Percentiles rank a stretch among this genome's conserved stretches.
Conservation (phyloP, 2,113 vertebrate genomes). For the Sitta europaea region DNA sequence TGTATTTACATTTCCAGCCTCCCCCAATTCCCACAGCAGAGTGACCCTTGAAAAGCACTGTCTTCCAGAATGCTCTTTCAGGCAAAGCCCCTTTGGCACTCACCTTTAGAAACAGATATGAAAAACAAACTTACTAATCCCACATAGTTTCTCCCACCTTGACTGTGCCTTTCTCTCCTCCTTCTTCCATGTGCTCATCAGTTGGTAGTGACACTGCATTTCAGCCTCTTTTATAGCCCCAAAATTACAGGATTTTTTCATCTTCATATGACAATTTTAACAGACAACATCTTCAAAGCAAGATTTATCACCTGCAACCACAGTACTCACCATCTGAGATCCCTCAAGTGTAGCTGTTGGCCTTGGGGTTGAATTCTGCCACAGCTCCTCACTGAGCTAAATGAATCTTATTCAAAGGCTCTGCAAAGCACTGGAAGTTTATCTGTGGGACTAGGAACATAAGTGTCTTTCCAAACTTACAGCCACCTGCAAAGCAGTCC, state of each 20-base stretch:
- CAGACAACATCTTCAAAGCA: background rate
- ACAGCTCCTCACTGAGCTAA: background rate
- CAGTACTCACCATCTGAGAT: background rate
- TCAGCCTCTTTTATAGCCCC: background rate
- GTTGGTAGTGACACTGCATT: background rate
- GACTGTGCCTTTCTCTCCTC: background rate
- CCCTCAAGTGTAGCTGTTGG: background rate
- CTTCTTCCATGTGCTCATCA: background rate
- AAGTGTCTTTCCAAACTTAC: background rate
- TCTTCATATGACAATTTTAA: background rate
- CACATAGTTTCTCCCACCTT: background rate
- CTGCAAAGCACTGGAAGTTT: background rate
- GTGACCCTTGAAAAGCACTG: background rate
- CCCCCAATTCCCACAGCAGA: accelerated
- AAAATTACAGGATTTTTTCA: background rate
- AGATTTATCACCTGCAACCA: background rate
- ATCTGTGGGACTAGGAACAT: background rate
- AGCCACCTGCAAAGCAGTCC: background rate
- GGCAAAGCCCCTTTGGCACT: background rate
- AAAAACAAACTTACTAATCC: background rate
- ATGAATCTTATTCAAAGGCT: background rate
- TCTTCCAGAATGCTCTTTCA: background rate
- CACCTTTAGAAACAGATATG: background rate
- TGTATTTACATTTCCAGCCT: background rate
- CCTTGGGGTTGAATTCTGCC: background rate